Percentiles rank a stretch among this genome's conserved stretches.
Conservation (phyloP, 2,113 vertebrate genomes). For the Xenotilapia flavipinnis region DNA sequence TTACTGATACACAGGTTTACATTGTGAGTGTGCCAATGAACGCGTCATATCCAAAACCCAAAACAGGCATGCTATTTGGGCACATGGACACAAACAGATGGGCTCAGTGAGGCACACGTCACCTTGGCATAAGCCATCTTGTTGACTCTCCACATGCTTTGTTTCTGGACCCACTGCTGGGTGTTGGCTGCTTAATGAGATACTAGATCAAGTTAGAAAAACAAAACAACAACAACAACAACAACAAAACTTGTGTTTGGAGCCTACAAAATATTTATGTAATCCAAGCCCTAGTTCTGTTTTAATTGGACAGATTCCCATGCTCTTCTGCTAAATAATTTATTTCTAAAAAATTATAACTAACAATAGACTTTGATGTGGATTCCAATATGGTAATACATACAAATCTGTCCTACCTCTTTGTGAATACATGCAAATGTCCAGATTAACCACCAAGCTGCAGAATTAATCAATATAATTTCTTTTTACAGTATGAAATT, state of each 20-base stretch:
- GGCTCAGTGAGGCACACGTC: constrained; percentile 54
- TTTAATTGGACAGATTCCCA: not conserved
- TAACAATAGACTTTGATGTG: not conserved
- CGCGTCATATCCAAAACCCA: constrained; percentile 35
- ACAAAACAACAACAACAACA: not conserved
- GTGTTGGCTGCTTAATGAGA: constrained; percentile 34
- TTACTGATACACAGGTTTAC: not conserved
- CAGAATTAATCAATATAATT: not conserved
- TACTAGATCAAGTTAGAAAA: not conserved
- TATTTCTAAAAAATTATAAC: not conserved
- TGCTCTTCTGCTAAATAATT: not conserved
- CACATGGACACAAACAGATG: constrained; percentile 62
- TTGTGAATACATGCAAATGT: not conserved
- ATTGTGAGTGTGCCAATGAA: constrained; percentile 1
- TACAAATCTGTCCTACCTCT: not conserved
- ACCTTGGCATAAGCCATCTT: constrained; percentile 56
- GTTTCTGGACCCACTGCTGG: constrained; percentile 27
- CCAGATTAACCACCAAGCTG: not conserved
- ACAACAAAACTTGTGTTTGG: not conserved
- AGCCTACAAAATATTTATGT: not conserved
- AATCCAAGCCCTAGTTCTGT: not conserved
- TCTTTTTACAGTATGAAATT: not conserved
- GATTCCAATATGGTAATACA: not conserved
- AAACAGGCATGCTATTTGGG: constrained; percentile 33
- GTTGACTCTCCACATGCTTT: constrained; percentile 15